phyloP scores from a whole-genome alignment of 2,888 invertebrate genomes.

The Torymus tubicola region DNA sequence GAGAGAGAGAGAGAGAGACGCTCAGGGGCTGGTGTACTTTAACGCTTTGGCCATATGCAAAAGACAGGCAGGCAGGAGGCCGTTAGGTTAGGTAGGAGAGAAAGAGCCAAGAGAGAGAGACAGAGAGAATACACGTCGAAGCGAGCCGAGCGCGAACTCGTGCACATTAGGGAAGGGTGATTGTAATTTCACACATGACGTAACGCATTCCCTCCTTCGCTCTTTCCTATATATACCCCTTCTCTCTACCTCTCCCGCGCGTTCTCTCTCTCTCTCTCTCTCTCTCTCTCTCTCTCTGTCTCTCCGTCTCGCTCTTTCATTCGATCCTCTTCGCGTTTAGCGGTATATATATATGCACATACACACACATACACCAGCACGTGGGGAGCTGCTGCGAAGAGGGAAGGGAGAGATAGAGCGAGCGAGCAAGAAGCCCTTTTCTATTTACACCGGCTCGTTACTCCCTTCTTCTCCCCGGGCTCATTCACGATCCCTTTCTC shows the following conservation, averaged over 20 bases:
- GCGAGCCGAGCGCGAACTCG: slow-evolving; percentile 56
- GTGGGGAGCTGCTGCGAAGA: neutral
- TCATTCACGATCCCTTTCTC: neutral
- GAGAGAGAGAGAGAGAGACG: neutral
- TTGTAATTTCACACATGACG: slow-evolving; percentile 73
- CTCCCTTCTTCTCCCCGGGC: neutral
- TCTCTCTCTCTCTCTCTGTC: too few relatives aligned
- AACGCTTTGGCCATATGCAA: slow-evolving; percentile 33
- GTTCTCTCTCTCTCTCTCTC: too few relatives aligned
- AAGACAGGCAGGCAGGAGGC: neutral
- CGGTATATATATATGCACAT: neutral
- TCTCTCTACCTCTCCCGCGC: too few relatives aligned
- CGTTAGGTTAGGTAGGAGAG: neutral
- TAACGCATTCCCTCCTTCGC: slow-evolving; percentile 60
- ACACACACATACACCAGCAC: neutral
- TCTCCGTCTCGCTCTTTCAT: slow-evolving; percentile 12
- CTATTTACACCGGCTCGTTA: slow-evolving; percentile 22
- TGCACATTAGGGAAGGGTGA: slow-evolving; percentile 67
- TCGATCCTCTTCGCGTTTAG: slow-evolving; percentile 1
- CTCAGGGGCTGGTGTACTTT: neutral
- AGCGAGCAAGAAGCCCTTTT: slow-evolving; percentile 21
- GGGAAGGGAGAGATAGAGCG: slow-evolving; percentile 9
- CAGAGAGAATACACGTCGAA: neutral
- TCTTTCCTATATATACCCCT: neutral
- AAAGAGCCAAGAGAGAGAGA: slow-evolving; percentile 47